phyloP scores from a whole-genome alignment of 2,113 vertebrate species.

The Dipodomys stephensi region DNA sequence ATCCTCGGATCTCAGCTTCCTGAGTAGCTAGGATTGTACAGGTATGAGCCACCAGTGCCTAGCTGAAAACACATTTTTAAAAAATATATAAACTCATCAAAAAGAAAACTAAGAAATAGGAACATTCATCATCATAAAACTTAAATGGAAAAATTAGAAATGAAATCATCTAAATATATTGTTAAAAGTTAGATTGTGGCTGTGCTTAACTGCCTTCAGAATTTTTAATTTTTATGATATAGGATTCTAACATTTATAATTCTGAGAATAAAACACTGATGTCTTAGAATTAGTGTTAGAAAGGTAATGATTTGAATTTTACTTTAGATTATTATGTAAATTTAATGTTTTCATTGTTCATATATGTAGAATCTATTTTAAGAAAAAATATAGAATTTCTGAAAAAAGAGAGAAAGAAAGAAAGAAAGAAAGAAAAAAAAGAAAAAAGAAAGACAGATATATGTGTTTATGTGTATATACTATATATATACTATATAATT shows the following conservation, averaged over 20 bases:
- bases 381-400: constrained; percentile 14
- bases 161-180: constrained; percentile 38
- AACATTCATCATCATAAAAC: constrained; percentile 39
- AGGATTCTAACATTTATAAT: background rate
- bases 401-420: background rate
- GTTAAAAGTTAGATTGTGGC: constrained; percentile 1
- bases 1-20: too few species aligned
- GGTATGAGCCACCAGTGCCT: too few species aligned
- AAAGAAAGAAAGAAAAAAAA: too few species aligned
- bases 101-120: background rate
- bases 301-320: background rate
- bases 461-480: too few species aligned
- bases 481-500: background rate
- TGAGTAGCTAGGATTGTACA: too few species aligned
- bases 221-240: constrained; percentile 35
- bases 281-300: constrained; percentile 21
- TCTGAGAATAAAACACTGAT: constrained; percentile 10
- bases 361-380: constrained; percentile 25
- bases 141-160: constrained; percentile 32
- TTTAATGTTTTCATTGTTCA: background rate
- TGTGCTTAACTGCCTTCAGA: background rate
- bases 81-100: constrained; percentile 82
- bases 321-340: constrained; percentile 53
- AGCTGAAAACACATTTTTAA: too few species aligned
- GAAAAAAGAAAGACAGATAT: background rate